Conservation (phyloP, 2,888 invertebrate genomes). For the Temnothorax rugatulus region DNA sequence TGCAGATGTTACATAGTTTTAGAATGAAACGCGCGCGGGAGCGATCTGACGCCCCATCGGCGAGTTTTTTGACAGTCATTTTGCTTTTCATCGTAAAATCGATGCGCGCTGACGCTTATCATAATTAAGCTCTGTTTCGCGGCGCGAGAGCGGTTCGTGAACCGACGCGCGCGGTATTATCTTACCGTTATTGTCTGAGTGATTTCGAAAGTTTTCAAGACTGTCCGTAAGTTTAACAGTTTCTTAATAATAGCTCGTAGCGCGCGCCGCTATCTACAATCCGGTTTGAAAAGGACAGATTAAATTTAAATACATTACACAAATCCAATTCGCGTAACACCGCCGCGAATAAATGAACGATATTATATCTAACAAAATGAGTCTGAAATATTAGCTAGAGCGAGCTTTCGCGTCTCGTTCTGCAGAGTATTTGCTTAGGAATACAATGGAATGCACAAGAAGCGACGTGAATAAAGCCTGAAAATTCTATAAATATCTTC, state of each 20-base stretch:
- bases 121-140: constrained; percentile 25
- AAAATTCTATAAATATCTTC: background rate
- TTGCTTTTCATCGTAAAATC: constrained; percentile 34
- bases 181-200: constrained; percentile 48
- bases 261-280: constrained; percentile 15
- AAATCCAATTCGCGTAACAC: constrained; percentile 13
- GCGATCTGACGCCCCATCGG: background rate
- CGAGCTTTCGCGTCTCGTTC: background rate
- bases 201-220: constrained; percentile 47
- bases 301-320: constrained; percentile 35
- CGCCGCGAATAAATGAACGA: background rate
- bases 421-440: background rate
- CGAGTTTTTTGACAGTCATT: constrained; percentile 10
- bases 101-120: constrained; percentile 34
- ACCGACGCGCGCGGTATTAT: constrained; percentile 8
- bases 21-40: background rate
- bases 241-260: constrained; percentile 42
- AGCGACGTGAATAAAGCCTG: background rate
- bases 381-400: background rate
- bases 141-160: background rate
- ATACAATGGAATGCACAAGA: background rate
- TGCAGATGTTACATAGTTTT: constrained; percentile 40
- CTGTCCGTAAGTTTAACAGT: constrained; percentile 40
- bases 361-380: background rate
- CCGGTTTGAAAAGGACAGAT: constrained; percentile 17